phyloP scores from a whole-genome alignment of 2,888 invertebrate genomes.

The Aleiodes leptofemur region DNA sequence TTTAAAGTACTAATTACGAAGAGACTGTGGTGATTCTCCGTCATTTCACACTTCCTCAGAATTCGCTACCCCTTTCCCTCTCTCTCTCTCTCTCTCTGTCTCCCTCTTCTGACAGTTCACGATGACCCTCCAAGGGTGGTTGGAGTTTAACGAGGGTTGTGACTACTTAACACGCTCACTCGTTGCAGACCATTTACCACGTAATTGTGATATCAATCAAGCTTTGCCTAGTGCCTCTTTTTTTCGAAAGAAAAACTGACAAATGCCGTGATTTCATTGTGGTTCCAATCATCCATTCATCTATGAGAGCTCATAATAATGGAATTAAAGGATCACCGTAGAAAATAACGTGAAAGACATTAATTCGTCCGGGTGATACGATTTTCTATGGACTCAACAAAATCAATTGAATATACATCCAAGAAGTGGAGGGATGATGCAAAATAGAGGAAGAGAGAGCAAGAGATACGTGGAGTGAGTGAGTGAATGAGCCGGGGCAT shows the following conservation, averaged over 20 bases:
- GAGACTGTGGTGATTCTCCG: conserved; percentile 45
- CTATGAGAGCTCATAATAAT: conserved; percentile 27
- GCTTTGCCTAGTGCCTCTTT: conserved; percentile 8
- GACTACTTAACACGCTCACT: conserved; percentile 48
- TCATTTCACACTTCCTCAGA: conserved; percentile 44
- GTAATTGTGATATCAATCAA: conserved; percentile 45
- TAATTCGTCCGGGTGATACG: conserved; percentile 17
- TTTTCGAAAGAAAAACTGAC: conserved; percentile 7
- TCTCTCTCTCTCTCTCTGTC: conserved; percentile 25
- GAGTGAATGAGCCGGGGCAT: conserved; percentile 20
- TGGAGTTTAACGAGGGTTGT: conserved; percentile 48
- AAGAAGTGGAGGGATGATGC: conserved; percentile 1
- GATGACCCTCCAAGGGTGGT: conserved; percentile 41
- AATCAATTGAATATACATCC: conserved; percentile 29
- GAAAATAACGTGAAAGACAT: not conserved
- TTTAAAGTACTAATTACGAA: conserved; percentile 51
- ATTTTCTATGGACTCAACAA: conserved; percentile 32
- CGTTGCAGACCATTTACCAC: conserved; percentile 39
- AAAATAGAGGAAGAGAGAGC: conserved; percentile 31
- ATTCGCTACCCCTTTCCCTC: conserved; percentile 39
- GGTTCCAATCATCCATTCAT: conserved; percentile 15
- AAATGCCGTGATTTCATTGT: conserved; percentile 17
- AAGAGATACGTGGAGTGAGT: conserved; percentile 11
- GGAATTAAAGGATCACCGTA: conserved; percentile 22
- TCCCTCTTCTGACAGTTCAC: conserved; percentile 36